Conservation (phyloP, 1,140 invertebrate species). For the Holcopasites calliopsidis region DNA sequence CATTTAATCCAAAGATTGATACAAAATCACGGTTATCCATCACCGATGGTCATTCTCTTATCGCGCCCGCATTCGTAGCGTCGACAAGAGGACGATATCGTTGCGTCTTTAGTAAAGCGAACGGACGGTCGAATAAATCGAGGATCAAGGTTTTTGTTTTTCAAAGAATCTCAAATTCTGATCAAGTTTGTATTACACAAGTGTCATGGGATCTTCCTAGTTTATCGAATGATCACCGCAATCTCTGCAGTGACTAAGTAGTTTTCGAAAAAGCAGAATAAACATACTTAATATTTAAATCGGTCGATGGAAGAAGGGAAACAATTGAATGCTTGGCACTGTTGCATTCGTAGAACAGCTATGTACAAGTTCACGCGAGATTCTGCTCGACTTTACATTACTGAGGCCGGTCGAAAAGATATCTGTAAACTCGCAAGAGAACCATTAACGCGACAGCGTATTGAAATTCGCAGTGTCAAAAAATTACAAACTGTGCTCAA, state of each 20-base stretch:
- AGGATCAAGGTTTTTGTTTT: not conserved
- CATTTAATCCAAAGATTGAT: slow-evolving; percentile 3
- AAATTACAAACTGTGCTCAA: no score
- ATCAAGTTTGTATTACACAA: not conserved
- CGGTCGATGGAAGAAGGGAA: not conserved
- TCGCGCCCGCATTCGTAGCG: not conserved
- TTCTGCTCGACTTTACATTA: not conserved
- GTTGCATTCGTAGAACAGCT: slow-evolving; percentile 54
- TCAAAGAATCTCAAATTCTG: not conserved
- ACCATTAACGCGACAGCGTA: no score
- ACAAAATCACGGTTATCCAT: not conserved
- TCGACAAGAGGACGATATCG: not conserved
- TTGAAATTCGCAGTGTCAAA: no score
- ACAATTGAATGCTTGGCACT: slow-evolving; percentile 62
- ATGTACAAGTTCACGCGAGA: slow-evolving; percentile 64
- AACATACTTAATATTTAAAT: not conserved
- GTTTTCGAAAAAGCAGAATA: not conserved
- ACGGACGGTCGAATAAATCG: not conserved
- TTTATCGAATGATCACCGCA: not conserved
- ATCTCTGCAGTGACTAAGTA: not conserved
- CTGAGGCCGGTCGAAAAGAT: not conserved
- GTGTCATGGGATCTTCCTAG: no score
- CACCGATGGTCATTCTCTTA: not conserved
- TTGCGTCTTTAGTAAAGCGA: not conserved
- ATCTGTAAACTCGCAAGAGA: not conserved